Percentiles rank a stretch among this genome's conserved stretches.
These are phyloP conservation scores for Nematopogon swammerdamellus DNA, from an alignment of 2,888 invertebrate genomes.

Conservation along the genomic window DNA sequence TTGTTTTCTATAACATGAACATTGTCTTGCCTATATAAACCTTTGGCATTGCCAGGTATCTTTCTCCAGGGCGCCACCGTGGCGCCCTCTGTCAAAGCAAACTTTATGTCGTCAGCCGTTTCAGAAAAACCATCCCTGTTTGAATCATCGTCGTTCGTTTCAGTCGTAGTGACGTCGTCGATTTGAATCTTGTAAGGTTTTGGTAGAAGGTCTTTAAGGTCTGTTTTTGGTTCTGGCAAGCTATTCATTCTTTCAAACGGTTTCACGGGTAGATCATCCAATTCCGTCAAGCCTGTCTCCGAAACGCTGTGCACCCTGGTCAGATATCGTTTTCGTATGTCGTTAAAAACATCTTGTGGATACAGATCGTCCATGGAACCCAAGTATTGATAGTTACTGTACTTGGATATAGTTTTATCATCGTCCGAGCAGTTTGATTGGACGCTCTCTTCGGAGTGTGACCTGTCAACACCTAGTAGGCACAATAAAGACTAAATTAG, in stretches of 20 bases:
- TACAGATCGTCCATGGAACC: conserved; percentile 33
- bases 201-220: conserved; percentile 10
- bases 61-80: background rate
- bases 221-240: conserved; percentile 15
- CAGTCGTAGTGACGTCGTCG: conserved; percentile 33
- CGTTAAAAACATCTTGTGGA: conserved; percentile 37
- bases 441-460: conserved; percentile 39
- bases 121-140: conserved; percentile 16
- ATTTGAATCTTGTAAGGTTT: conserved; percentile 25
- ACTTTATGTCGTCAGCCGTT: conserved; percentile 10
- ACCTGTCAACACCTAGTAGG: conserved; percentile 44
- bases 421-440: conserved; percentile 25
- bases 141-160: conserved; percentile 30
- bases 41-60: conserved; percentile 18
- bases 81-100: background rate
- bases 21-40: conserved; percentile 33
- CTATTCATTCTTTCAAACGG: conserved; percentile 29
- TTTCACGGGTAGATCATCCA: conserved; percentile 30
- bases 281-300: conserved; percentile 20
- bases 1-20: conserved; percentile 22
- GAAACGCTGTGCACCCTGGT: conserved; percentile 40
- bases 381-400: conserved; percentile 19
- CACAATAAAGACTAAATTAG: conserved; percentile 38
- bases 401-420: conserved; percentile 23
- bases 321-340: conserved; percentile 39